Evolutionary conservation across 2,797 vertebrate species (phyloP).

Genomic region (Allobates femoralis): DNA sequence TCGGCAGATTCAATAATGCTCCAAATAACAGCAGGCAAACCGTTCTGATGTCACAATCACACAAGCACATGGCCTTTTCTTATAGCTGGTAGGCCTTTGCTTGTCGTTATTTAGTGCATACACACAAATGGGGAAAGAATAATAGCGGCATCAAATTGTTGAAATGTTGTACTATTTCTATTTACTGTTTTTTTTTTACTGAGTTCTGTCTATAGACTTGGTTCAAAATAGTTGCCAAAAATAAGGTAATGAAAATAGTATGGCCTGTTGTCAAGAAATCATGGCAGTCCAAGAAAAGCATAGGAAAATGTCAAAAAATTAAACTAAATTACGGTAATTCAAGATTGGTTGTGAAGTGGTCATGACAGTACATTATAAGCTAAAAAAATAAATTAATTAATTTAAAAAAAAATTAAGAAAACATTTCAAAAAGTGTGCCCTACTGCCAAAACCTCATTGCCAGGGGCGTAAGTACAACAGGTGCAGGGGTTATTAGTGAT

Average conservation of each 20-base stretch:
- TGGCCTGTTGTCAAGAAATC: background rate
- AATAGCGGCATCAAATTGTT: background rate
- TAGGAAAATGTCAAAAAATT: background rate
- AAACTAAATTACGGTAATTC: no score
- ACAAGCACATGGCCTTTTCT: background rate
- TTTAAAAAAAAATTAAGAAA: no score
- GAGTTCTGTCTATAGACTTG: background rate
- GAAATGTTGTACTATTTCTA: background rate
- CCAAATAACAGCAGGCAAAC: conserved; percentile 10
- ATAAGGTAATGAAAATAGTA: background rate
- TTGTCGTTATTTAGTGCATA: background rate
- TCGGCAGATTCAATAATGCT: background rate
- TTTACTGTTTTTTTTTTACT: no score
- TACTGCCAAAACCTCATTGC: no score
- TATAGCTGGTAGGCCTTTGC: background rate
- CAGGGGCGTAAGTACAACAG: no score
- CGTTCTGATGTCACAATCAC: background rate
- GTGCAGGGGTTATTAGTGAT: no score
- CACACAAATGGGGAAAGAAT: background rate
- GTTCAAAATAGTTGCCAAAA: background rate
- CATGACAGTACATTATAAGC: no score
- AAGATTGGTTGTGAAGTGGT: no score
- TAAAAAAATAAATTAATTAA: no score
- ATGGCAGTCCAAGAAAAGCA: background rate
- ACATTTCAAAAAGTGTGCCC: no score